Base-by-base conservation (phyloP, 2,797 vertebrate genomes). In the Margarornis squamiger region DNA sequence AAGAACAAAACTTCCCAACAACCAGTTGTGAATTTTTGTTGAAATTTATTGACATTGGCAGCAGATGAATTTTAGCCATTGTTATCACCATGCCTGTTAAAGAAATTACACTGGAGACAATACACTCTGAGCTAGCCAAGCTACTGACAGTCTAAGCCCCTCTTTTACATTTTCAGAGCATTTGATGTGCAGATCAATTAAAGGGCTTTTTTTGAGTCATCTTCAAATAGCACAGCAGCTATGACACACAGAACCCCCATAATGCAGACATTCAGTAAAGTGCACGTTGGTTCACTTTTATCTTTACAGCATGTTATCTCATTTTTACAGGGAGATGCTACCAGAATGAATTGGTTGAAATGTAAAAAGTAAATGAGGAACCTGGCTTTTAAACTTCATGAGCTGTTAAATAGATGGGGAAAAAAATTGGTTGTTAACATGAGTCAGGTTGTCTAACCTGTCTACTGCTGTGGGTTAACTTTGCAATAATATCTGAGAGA, bases 181-280 rank as follows among this genome's bases (percentile, higher is more conserved):
- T 92, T 93, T 96, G 73, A 96, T 85, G 73, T 93, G 48, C 57
- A 88, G 91, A 94, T 90, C 70, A 93, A 36, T 95, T 76, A 90
- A 62, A 91, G 57, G 52, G 43, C 65, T 86, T 76, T 84, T 91
- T 81, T 74, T 3, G 1, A 93, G 86, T 79, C 16, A 13, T 91
- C 58, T 95, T 81, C 81, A 80, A 48, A 68, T 52, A 83, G 59
- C 68, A n/a, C 48, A 74, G 91, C 75, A 94, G 88, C 34, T 92
- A 38, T 86, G 86, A 94, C 77, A 91, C 51, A 32, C 59, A 89
- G 85, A 82, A 72, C 81, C 61, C 75, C 81, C 57, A 38, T 81
- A 96, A 90, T 36, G 77, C 61, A 65, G 70, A 48, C 58, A n/a
- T 66, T 79, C 61, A 59, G 59, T 19, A 66, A 62, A 90, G 74